These are phyloP conservation scores for Palythoa grandis DNA, from an alignment of 92 coral and sea anemone genomes.

Conservation along the genomic window DNA sequence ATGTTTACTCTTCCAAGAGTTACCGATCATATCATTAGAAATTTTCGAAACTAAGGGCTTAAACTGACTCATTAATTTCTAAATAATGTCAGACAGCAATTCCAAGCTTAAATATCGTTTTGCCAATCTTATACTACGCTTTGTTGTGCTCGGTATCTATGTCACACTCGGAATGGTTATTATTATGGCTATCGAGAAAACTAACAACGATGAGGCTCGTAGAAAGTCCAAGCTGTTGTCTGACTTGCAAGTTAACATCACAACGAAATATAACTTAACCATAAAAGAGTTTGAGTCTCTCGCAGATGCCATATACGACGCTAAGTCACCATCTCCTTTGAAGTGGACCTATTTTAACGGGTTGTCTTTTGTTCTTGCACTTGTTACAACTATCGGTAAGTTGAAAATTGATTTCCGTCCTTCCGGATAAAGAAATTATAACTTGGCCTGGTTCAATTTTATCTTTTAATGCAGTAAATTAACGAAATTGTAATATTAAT, in stretches of 20 bases:
- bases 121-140: conserved; percentile 5
- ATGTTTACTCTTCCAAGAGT: no score
- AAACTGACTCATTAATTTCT: background rate
- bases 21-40: no score
- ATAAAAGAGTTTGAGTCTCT: conserved; percentile 20
- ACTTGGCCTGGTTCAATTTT: no score
- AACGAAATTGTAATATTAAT: no score
- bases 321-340: conserved; percentile 8
- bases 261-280: conserved; percentile 8
- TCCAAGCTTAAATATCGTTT: background rate
- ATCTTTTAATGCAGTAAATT: no score
- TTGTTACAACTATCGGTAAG: conserved; percentile 33
- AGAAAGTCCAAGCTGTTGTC: conserved; percentile 10
- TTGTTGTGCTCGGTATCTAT: background rate
- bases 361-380: conserved; percentile 7
- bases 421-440: no score
- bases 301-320: conserved; percentile 4
- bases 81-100: background rate
- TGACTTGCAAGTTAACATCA: conserved; percentile 24
- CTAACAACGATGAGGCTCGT: background rate
- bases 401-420: background rate
- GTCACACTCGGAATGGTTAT: background rate
- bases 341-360: conserved; percentile 8
- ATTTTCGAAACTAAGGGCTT: no score
- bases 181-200: conserved; percentile 31